Evolutionary conservation across 2,888 invertebrate species (phyloP).

Genomic region (Entomobrya proxima): DNA sequence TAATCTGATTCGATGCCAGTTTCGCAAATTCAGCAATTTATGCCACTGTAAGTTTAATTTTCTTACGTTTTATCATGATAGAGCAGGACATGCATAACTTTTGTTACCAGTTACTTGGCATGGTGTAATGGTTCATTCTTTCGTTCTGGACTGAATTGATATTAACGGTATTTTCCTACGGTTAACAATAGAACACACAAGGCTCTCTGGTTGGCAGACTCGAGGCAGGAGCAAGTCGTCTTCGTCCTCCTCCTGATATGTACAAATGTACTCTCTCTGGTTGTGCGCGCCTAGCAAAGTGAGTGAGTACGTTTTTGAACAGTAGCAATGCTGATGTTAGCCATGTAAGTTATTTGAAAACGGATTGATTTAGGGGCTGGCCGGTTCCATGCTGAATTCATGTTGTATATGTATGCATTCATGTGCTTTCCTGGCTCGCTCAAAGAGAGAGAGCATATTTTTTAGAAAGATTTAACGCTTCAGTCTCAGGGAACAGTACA

Average conservation of each 20-base stretch:
- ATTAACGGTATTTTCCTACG: constrained; percentile 21
- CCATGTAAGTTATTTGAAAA: constrained; percentile 68
- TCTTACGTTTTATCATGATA: constrained; percentile 14
- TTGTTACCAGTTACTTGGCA: constrained; percentile 1
- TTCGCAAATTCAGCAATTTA: constrained; percentile 41
- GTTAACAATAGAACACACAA: constrained; percentile 31
- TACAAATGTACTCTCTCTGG: constrained; percentile 9
- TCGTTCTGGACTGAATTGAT: constrained; percentile 34
- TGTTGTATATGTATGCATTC: constrained; percentile 62
- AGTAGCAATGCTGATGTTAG: constrained; percentile 67
- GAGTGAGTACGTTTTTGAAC: constrained; percentile 49
- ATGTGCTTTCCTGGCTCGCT: constrained; percentile 51
- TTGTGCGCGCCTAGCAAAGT: constrained; percentile 15
- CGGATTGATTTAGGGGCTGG: constrained; percentile 69
- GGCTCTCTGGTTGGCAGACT: constrained; percentile 27
- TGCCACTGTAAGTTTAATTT: constrained; percentile 27
- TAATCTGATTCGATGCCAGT: constrained; percentile 57
- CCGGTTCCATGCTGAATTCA: constrained; percentile 65
- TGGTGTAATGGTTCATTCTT: constrained; percentile 33
- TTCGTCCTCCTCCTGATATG: constrained; percentile 9
- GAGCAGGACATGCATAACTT: constrained; percentile 13
- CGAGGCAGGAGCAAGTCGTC: not conserved
- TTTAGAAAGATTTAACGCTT: constrained; percentile 70
- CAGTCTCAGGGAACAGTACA: constrained; percentile 69
- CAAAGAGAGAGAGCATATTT: constrained; percentile 64